Evolutionary conservation across 1,140 invertebrate genomes (phyloP).

Genomic region (Drosophila sechellia): DNA sequence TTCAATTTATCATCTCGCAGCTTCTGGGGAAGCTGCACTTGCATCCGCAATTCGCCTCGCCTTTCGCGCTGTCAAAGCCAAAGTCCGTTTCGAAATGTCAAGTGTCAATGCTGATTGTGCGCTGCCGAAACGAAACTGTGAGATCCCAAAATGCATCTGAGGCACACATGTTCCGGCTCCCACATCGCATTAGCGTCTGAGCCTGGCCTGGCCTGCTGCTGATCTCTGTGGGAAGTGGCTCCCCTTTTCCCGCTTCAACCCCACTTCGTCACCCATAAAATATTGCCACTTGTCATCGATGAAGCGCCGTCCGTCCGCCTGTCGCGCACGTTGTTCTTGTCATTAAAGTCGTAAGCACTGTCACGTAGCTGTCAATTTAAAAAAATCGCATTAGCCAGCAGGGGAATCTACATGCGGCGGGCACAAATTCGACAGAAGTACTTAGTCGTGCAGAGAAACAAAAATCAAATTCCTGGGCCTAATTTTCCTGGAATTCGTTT

Average conservation of each 20-base stretch:
- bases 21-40: slow-evolving; percentile 20
- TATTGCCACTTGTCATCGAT: slow-evolving; percentile 71
- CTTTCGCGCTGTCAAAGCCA: slow-evolving; percentile 30
- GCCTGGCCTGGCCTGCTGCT: slow-evolving; percentile 10
- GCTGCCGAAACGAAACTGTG: slow-evolving; percentile 3
- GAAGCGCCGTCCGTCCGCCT: slow-evolving; percentile 16
- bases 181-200: slow-evolving; percentile 12
- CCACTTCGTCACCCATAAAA: slow-evolving; percentile 36
- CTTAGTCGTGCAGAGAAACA: slow-evolving; percentile 9
- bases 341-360: slow-evolving; percentile 79
- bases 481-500: too few relatives aligned
- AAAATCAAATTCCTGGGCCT: not conserved
- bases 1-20: slow-evolving; percentile 68
- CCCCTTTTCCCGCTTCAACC: not conserved
- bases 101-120: slow-evolving; percentile 63
- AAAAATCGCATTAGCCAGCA: slow-evolving; percentile 74
- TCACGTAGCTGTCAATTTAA: slow-evolving; percentile 80
- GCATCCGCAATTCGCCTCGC: slow-evolving; percentile 48
- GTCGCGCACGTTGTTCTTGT: slow-evolving; percentile 61
- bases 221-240: slow-evolving; percentile 63
- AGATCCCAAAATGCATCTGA: slow-evolving; percentile 58
- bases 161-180: slow-evolving; percentile 62
- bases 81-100: slow-evolving; percentile 54
- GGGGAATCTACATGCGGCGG: slow-evolving; percentile 41
- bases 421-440: slow-evolving; percentile 27